Base-by-base conservation (phyloP, 2,888 invertebrate species). In the Eristalis intricaria region DNA sequence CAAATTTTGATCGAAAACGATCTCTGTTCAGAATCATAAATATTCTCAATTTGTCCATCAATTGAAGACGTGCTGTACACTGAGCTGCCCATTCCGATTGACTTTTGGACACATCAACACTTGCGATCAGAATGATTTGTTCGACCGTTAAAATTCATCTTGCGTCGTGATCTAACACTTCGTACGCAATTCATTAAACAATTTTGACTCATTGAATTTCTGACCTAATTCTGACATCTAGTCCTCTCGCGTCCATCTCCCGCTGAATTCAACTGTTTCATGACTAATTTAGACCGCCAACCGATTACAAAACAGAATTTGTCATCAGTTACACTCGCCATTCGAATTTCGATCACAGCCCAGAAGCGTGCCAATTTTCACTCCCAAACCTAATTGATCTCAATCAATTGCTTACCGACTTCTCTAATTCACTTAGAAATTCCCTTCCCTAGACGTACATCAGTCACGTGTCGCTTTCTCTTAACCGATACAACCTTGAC, bases 401-500 rank as follows among this genome's bases (percentile, higher is more conserved):
- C 60, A 60, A 60, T 60, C 13, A 60, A 60, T 26, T 26, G 0
- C 13, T 60, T 23, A 3, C 60, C 60, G 26, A 26, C 60, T 60
- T 23, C 60, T 23, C 60, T 23, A 60, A 60, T 11, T 60, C 26
- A 60, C 13, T 26, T 60, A 26, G 26, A 26, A 60, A 11, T 1
- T 10, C 23, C 26, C 26, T 10, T 0, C 22, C 4, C 3, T 4
- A 3, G 4, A 5, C 26, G 26, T 1, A n/a, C 23, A 23, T 5
- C 60, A 60, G 11, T 60, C 8, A 32, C 32, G 32, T 32, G 60
- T 60, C 26, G 26, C 60, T 29, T 8, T 32, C 23, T 4, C n/a
- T 64, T n/a, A 64, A 74, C 22, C 23, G n/a, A 74, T 64, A 50
- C 22, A 64, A 50, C 73, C 73, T 74, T 74, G 50, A 15, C 22